These are phyloP conservation scores for Xylophagus ater DNA, from an alignment of 2,888 invertebrate genomes.

Conservation along the genomic window DNA sequence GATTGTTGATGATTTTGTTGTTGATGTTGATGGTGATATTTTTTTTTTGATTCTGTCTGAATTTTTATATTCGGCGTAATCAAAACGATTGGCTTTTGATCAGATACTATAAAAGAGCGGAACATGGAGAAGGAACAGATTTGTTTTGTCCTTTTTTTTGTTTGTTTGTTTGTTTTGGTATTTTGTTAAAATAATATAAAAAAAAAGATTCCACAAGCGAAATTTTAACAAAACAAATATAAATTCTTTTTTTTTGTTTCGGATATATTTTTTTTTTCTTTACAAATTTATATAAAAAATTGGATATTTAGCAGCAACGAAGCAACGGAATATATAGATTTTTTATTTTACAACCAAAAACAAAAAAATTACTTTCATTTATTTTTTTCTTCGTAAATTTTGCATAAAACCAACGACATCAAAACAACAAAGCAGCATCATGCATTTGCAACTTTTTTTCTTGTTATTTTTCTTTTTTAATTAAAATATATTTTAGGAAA, in stretches of 20 bases:
- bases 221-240: not conserved
- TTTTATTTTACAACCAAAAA: too few species aligned
- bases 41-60: constrained; percentile 18
- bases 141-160: not conserved
- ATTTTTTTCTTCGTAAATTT: too few species aligned
- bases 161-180: too few species aligned
- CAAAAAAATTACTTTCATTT: too few species aligned
- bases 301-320: too few species aligned
- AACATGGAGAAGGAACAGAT: not conserved
- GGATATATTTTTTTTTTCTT: too few species aligned
- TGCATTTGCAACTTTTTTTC: constrained; percentile 7
- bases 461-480: too few species aligned
- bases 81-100: constrained; percentile 20
- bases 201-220: too few species aligned
- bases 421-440: constrained; percentile 14
- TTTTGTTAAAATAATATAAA: too few species aligned
- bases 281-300: too few species aligned
- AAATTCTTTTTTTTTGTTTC: not conserved
- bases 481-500: constrained; percentile 2
- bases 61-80: constrained; percentile 21
- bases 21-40: constrained; percentile 3
- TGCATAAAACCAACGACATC: constrained; percentile 8
- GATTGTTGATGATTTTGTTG: not conserved
- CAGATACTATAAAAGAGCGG: constrained; percentile 14
- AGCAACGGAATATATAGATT: too few species aligned